Conservation (phyloP, 2,797 vertebrate genomes). For the Clarias pachynema region DNA sequence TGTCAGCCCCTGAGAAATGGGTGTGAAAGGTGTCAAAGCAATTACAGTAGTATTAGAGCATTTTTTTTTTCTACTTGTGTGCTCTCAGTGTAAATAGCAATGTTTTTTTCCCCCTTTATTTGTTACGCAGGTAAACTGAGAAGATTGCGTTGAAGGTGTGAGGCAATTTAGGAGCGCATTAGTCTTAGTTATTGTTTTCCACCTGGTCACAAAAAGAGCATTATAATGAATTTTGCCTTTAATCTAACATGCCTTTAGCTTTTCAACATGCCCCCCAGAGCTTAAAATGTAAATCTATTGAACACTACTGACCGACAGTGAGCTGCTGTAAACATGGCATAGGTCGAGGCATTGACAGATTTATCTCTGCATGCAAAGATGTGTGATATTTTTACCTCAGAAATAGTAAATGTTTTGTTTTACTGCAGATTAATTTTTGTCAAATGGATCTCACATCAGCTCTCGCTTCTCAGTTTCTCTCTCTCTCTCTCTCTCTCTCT, state of each 20-base stretch:
- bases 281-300: neutral
- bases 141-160: slow-evolving; percentile 48
- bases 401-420: slow-evolving; percentile 18
- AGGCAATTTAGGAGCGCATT: slow-evolving; percentile 20
- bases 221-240: neutral
- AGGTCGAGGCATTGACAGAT: neutral
- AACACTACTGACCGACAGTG: slow-evolving; percentile 12
- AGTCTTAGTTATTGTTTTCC: slow-evolving; percentile 30
- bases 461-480: neutral
- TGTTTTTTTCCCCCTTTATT: slow-evolving; percentile 55
- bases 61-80: slow-evolving; percentile 69
- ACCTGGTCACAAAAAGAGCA: neutral
- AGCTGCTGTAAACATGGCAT: neutral
- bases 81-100: slow-evolving; percentile 66
- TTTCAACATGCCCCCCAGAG: neutral
- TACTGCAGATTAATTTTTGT: neutral
- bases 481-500: neutral
- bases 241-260: neutral
- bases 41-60: slow-evolving; percentile 71
- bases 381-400: slow-evolving; percentile 12
- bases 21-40: slow-evolving; percentile 73
- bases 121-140: slow-evolving; percentile 56
- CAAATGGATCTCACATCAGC: neutral
- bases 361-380: slow-evolving; percentile 14
- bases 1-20: slow-evolving; percentile 51